Percentiles rank a stretch among this genome's conserved stretches.
phyloP scores from a whole-genome alignment of 2,113 vertebrate species.

The Circaetus gallicus region DNA sequence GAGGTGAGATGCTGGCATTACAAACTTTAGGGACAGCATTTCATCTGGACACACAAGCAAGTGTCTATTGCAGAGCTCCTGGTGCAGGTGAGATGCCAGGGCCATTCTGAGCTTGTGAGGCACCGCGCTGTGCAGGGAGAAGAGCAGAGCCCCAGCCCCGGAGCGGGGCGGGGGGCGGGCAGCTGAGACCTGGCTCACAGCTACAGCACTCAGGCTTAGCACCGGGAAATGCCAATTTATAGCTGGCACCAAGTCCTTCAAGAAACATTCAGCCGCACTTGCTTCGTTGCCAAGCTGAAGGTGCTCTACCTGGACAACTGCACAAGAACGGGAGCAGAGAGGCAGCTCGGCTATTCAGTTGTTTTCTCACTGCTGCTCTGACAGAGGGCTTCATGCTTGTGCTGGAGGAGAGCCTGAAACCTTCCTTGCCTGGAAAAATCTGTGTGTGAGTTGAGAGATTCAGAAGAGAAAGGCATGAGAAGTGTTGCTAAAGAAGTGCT shows the following conservation, averaged over 20 bases:
- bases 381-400: background rate
- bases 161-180: background rate
- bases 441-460: background rate
- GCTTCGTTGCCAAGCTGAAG: background rate
- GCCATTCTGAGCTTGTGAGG: rapidly evolving
- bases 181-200: background rate
- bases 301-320: background rate
- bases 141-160: background rate
- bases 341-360: background rate
- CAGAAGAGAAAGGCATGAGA: background rate
- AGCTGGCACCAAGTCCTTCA: background rate
- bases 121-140: rapidly evolving
- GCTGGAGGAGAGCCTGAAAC: background rate
- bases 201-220: background rate
- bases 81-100: rapidly evolving
- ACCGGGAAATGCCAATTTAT: background rate
- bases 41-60: background rate
- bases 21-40: background rate
- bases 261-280: background rate
- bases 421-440: background rate
- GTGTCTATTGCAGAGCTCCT: background rate
- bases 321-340: background rate
- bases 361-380: background rate
- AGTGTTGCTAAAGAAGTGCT: background rate
- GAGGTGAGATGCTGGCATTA: slow-evolving; percentile 15